phyloP scores from a whole-genome alignment of 1,140 invertebrate species.

The Temnothorax curvispinosus region DNA sequence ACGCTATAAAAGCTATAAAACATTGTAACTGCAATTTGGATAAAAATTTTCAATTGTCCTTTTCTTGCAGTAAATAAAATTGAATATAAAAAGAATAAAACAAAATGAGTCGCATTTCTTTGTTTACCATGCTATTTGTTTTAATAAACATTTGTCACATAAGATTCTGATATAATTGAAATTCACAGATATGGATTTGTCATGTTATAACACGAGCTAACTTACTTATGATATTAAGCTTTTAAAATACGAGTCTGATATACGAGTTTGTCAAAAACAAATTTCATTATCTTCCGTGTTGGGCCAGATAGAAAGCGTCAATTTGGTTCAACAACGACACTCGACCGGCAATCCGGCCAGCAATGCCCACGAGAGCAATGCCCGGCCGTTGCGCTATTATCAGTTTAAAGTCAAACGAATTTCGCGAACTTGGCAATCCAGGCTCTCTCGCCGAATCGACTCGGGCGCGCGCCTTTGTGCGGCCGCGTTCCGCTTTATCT shows the following conservation, averaged over 20 bases:
- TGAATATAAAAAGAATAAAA: not conserved
- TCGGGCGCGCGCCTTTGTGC: slow-evolving; percentile 40
- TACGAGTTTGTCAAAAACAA: slow-evolving; percentile 20
- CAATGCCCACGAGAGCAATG: slow-evolving; percentile 25
- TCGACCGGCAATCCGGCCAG: slow-evolving; percentile 11
- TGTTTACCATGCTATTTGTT: not conserved
- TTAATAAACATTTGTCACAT: not conserved
- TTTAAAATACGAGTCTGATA: slow-evolving; percentile 3
- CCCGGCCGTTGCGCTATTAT: slow-evolving; percentile 56
- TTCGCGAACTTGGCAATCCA: slow-evolving; percentile 68
- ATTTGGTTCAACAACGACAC: slow-evolving; percentile 36
- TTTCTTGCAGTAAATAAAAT: too few relatives aligned
- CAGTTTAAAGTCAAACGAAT: slow-evolving; percentile 68
- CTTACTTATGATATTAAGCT: not conserved
- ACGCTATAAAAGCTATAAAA: not conserved
- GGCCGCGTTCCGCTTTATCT: slow-evolving; percentile 74
- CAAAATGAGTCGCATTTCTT: not conserved
- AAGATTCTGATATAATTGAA: not conserved
- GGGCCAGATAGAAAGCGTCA: slow-evolving; percentile 27
- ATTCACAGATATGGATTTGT: not conserved
- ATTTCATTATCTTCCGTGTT: slow-evolving; percentile 1
- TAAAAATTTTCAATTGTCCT: not conserved
- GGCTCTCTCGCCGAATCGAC: not conserved
- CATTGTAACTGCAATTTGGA: not conserved
- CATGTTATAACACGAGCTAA: not conserved